Base-by-base conservation (phyloP, 2,888 invertebrate genomes). In the Coenonympha arcania region DNA sequence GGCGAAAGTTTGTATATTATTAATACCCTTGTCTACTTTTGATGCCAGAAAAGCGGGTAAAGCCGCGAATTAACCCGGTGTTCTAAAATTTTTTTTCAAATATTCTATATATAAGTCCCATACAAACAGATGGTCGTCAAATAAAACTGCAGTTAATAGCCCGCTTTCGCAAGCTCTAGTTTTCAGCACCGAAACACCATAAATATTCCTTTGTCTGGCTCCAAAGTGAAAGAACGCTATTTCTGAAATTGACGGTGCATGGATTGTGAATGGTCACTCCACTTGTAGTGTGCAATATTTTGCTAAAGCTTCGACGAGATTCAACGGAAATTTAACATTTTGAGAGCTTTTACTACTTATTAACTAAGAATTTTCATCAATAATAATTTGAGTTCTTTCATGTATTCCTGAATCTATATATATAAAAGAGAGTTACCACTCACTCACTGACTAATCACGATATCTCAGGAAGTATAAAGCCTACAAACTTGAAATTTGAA, bases 231-330 rank as follows among this genome's bases (percentile, higher is more conserved):
- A 34, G 44, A 44, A 44, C 24, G 44, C 34, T 34, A 44, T 44
- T 44, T 44, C 44, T 44, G 44, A 34, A 44, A 22, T 34, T 34
- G 44, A 44, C 44, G 44, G 44, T 16, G 34, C 44, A 44, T 44
- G 44, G 44, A 44, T 34, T 34, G 44, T 34, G 44, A 34, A 44
- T 34, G 44, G 44, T 44, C 33, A 44, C 22, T 44, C 31, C 30
- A 19, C 42, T 9, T 31, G 31, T 9, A 31, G 15, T 43, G 13
- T 31, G 31, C 19, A 31, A 20, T 43, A 43, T 43, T 31, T 43
- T 31, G 42, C 31, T 20, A 20, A 43, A 20, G 42, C 31, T 20
- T 9, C n/a, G n/a, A n/a, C n/a, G 15, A 5, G 30, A 18, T 28
- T 18, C 16, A 16, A 28, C 4, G 18, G 11, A 41, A 41, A 16